Evolutionary conservation across 2,888 invertebrate species (phyloP).

Genomic region (Cactoblastis cactorum): DNA sequence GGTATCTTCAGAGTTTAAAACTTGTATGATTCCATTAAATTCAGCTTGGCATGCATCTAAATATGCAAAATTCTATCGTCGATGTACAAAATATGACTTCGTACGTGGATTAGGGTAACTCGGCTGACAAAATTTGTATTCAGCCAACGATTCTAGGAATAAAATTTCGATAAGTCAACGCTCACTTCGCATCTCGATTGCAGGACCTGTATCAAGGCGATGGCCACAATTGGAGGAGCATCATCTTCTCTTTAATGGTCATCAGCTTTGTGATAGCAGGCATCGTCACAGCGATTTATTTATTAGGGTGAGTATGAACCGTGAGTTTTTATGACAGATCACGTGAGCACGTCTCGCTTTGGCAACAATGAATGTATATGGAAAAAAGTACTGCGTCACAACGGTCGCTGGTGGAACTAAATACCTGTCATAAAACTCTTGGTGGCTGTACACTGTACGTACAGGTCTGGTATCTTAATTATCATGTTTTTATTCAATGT

Average conservation of each 20-base stretch:
- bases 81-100: conserved; percentile 6
- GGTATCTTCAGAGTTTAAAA: background rate
- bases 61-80: conserved; percentile 12
- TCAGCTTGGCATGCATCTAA: conserved; percentile 4
- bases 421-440: too few species aligned
- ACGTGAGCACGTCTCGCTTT: too few species aligned
- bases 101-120: conserved; percentile 1
- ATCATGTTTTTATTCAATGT: too few species aligned
- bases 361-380: too few species aligned
- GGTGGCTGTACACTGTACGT: too few species aligned
- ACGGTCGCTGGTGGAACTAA: too few species aligned
- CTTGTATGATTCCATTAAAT: conserved; percentile 7
- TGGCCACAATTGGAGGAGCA: conserved; percentile 94
- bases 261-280: conserved; percentile 92
- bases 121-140: conserved; percentile 9
- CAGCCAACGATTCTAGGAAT: conserved; percentile 4
- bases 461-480: too few species aligned
- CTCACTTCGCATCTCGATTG: conserved; percentile 30
- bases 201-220: conserved; percentile 90
- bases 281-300: conserved; percentile 92
- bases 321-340: too few species aligned
- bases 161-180: conserved; percentile 6
- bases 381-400: too few species aligned
- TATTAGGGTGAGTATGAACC: conserved; percentile 83
- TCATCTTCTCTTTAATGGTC: conserved; percentile 91